Evolutionary conservation across 2,888 invertebrate species (phyloP), one percentile per base, ranked within the genome.

Genomic region (Scaeva pyrastri): DNA sequence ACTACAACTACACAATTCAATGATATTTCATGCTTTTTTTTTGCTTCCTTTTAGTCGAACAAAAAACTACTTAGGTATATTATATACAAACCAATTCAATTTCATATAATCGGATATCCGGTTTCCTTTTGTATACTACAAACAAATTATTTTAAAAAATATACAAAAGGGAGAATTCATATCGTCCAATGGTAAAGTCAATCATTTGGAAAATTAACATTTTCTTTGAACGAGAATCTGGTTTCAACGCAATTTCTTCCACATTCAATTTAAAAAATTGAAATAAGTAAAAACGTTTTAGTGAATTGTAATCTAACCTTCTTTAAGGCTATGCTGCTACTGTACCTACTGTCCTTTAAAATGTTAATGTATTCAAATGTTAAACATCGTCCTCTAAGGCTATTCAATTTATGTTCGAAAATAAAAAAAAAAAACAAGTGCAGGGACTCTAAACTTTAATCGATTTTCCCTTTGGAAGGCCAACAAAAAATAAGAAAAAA

Each of bases 171-270:
- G 1, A 23, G 52, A 23, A 31, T 31, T 31, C 8, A 5, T 31
- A 31, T 31, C 8, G 31, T 31, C 39, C 7, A 70, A 60, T 62
- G 60, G 11, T 11, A 36, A 21, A 64, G n/a, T 55, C 50, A 36
- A 56, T 73, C 85, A 70, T 56, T 80, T 56, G 76, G 80, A 85
- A 85, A 85, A 85, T 85, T 80, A 66, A 56, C 72, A 85, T 85
- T 73, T 80, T 68, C 60, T 43, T 39, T 68, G 39, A 52, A 52
- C 3, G 39, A 66, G 36, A 43, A 68, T 16, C 16, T 41, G 26
- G 23, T 56, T 48, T 26, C 14, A 26, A n/a, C n/a, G 21, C 52
- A 55, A 7, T 10, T 19, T 41, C 43, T 21, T 45, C 16, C 43
- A 2, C n/a, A 23, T 52, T 64, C 82, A 55, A 78, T 83, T 73